phyloP scores from a whole-genome alignment of 2,113 vertebrate species.

The Sceloporus tristichus region DNA sequence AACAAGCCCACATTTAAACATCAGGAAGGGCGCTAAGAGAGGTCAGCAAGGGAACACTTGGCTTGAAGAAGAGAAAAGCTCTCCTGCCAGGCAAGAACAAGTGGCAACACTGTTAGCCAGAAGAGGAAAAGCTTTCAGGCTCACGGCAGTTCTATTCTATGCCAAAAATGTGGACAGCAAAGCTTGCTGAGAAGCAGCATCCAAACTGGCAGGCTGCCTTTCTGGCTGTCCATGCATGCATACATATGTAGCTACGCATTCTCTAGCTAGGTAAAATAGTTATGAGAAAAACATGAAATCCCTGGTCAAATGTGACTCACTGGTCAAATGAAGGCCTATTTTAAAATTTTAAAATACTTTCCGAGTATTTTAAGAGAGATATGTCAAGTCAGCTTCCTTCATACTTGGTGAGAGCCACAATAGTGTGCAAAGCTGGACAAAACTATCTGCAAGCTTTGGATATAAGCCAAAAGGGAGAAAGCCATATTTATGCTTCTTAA shows the following conservation, averaged over 20 bases:
- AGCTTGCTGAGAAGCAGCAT: fast-evolving
- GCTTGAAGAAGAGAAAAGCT: background rate
- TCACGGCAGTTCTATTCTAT: background rate
- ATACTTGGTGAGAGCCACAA: background rate
- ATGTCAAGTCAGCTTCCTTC: background rate
- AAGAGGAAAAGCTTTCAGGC: background rate
- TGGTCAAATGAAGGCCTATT: background rate
- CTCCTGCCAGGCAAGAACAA: background rate
- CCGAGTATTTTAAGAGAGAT: background rate
- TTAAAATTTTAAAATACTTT: constrained; percentile 9
- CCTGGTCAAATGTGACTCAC: background rate
- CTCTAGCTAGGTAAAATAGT: background rate
- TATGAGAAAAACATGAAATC: background rate
- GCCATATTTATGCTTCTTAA: background rate
- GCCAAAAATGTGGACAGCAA: background rate
- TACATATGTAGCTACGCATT: background rate
- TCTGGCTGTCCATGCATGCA: background rate
- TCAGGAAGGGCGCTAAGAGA: background rate
- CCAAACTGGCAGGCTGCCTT: fast-evolving
- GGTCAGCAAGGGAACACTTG: background rate
- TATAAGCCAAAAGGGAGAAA: background rate
- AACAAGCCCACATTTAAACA: constrained; percentile 18
- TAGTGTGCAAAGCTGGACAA: background rate
- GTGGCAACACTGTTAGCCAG: background rate
- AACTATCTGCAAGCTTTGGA: background rate